phyloP scores from a whole-genome alignment of 2,113 vertebrate genomes.

The Lamprotornis superbus region DNA sequence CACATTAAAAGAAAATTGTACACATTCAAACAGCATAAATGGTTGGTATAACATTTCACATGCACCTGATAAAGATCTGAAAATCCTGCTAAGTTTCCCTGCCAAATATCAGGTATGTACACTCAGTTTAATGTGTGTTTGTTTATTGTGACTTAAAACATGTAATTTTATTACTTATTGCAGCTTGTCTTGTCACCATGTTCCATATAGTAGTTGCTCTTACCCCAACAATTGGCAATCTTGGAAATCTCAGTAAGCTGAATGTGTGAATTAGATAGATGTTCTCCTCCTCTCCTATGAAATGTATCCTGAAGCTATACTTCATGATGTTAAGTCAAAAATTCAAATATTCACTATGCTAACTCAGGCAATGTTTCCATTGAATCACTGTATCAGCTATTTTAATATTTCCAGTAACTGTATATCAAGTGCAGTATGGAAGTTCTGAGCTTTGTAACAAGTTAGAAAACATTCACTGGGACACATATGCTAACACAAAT shows the following conservation, averaged over 20 bases:
- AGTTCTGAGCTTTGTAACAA: slow-evolving; percentile 11
- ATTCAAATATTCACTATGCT: not conserved
- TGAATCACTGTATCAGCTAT: not conserved
- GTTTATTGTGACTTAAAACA: slow-evolving; percentile 2
- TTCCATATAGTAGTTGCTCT: not conserved
- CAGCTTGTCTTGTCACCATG: not conserved
- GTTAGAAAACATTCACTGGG: not conserved
- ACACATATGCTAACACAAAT: not conserved
- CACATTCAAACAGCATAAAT: not conserved
- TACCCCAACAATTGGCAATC: not conserved
- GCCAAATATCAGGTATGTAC: slow-evolving; percentile 54
- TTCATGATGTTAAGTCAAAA: not conserved
- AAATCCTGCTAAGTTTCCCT: slow-evolving; percentile 42
- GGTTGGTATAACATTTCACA: slow-evolving; percentile 59
- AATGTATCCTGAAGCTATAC: not conserved
- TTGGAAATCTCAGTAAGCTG: not conserved
- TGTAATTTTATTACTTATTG: not conserved
- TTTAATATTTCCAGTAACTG: not conserved
- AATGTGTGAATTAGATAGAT: not conserved
- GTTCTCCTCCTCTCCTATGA: not conserved
- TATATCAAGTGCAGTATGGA: not conserved
- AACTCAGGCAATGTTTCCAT: not conserved
- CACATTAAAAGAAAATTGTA: slow-evolving; percentile 65
- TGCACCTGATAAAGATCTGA: slow-evolving; percentile 55
- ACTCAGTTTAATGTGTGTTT: not conserved